Percentiles rank a stretch among this genome's conserved stretches.
Conservation (phyloP, 1,140 invertebrate genomes). For the Manduca sexta region DNA sequence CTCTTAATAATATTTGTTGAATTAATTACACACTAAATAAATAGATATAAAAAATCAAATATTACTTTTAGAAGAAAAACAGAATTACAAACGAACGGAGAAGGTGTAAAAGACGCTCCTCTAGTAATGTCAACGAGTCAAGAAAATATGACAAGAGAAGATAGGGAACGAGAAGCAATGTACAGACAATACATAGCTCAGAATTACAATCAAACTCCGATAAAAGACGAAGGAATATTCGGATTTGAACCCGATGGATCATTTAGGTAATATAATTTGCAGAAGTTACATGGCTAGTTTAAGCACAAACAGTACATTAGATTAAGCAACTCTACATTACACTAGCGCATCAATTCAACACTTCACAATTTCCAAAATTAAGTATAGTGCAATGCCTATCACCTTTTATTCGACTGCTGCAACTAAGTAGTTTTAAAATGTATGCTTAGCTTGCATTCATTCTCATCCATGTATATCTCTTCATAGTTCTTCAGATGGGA, state of each 20-base stretch:
- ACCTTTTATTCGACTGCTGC: neutral
- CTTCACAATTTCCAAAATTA: slow-evolving; percentile 1
- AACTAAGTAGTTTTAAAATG: neutral
- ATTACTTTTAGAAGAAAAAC: slow-evolving; percentile 54
- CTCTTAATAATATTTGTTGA: too few relatives aligned
- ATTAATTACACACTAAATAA: neutral
- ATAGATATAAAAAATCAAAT: neutral
- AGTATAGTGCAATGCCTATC: slow-evolving; percentile 6
- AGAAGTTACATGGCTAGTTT: neutral
- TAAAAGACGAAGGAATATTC: slow-evolving; percentile 75
- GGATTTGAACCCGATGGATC: slow-evolving; percentile 68
- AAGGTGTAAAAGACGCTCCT: slow-evolving; percentile 65
- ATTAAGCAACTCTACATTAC: neutral
- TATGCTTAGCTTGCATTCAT: slow-evolving; percentile 47
- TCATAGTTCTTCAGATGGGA: slow-evolving; percentile 71
- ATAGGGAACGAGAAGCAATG: slow-evolving; percentile 50
- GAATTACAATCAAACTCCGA: slow-evolving; percentile 75
- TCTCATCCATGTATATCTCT: slow-evolving; percentile 59
- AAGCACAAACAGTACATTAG: slow-evolving; percentile 1
- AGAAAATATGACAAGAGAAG: slow-evolving; percentile 73
- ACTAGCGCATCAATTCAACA: slow-evolving; percentile 8
- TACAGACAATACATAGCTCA: slow-evolving; percentile 55
- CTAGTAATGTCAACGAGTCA: slow-evolving; percentile 74
- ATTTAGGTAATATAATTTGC: slow-evolving; percentile 48
- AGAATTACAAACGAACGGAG: slow-evolving; percentile 53